Conservation (phyloP, 2,797 vertebrate genomes). For the Pseudochirops corinnae region DNA sequence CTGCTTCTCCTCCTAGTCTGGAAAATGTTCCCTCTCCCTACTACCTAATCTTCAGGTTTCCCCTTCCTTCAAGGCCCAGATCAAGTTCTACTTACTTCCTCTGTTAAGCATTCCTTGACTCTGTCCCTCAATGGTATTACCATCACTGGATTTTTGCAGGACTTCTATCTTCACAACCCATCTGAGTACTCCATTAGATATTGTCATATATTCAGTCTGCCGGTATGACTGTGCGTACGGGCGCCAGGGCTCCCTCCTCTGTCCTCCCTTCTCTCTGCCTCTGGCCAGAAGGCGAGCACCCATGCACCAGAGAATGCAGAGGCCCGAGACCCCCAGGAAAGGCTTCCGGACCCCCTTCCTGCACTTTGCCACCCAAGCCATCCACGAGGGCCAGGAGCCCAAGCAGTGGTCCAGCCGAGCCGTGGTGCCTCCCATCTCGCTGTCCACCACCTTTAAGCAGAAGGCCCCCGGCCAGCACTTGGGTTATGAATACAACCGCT, state of each 20-base stretch:
- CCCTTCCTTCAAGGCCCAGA: neutral
- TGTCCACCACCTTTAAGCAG: constrained; percentile 97
- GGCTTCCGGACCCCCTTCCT: constrained; percentile 87
- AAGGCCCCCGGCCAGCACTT: constrained; percentile 87
- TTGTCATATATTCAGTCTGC: neutral
- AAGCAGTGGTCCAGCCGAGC: constrained; percentile 94
- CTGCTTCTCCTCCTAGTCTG: neutral
- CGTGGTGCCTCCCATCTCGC: constrained; percentile 92
- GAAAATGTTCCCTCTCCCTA: neutral
- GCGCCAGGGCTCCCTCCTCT: no score
- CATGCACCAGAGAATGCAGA: constrained; percentile 25
- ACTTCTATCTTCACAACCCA: no score
- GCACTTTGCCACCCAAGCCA: constrained; percentile 94
- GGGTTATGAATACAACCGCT: constrained; percentile 94
- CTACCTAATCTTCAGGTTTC: neutral
- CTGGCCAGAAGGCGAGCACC: neutral
- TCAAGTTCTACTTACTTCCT: neutral
- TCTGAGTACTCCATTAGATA: no score
- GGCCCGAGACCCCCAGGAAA: neutral
- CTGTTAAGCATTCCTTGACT: neutral
- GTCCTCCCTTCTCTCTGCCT: no score
- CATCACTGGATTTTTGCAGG: no score
- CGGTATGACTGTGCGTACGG: fast-evolving
- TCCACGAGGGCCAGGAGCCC: constrained; percentile 94
- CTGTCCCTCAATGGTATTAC: no score